Evolutionary conservation across 2,797 vertebrate species (phyloP), one percentile per base, ranked within the genome.

Genomic region (Lates japonicus): DNA sequence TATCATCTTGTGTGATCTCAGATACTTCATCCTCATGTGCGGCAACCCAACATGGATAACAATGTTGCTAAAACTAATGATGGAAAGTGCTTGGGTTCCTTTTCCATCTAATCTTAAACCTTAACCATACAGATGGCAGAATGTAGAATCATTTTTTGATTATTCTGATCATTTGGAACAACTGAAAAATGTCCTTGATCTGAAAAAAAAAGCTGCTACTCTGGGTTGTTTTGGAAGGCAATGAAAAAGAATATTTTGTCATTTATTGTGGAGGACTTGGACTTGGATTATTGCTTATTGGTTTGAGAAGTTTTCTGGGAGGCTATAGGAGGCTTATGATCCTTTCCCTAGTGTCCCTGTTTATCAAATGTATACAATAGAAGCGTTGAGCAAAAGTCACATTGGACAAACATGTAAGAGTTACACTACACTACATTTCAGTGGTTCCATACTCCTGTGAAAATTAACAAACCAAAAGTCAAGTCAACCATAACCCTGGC

Each of bases 361-460:
- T 63, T 64, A 19, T 33, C 16, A 64, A 44, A 59, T 37, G 19
- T 37, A 35, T 58, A 58, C 55, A 20, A 20, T 16, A 20, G 55
- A 2, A 19, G 61, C 4, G 13, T 14, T 31, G 29, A 52, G 12
- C 13, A 25, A 63, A 22, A 33, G 17, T 51, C 37, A 44, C 42
- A 31, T 16, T 3, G 49, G 29, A 57, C 3, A 33, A 9, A 52
- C 29, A 39, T 41, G 12, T 35, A 29, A 35, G 12, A 68, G 19
- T 37, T 62, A 62, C 33, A 60, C 46, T 39, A 29, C 25, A 29
- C 25, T 29, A 29, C 25, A 29, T 29, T 29, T 66, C 46, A 64
- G 48, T 33, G 29, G 31, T 73, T 71, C 70, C 20, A 39, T 37
- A 61, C 48, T 64, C 67, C 63, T 54, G 25, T 59, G 76, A 70